Percentiles rank a stretch among this genome's conserved stretches.
Evolutionary conservation across 2,113 vertebrate species (phyloP).

Genomic region (Canis aureus): DNA sequence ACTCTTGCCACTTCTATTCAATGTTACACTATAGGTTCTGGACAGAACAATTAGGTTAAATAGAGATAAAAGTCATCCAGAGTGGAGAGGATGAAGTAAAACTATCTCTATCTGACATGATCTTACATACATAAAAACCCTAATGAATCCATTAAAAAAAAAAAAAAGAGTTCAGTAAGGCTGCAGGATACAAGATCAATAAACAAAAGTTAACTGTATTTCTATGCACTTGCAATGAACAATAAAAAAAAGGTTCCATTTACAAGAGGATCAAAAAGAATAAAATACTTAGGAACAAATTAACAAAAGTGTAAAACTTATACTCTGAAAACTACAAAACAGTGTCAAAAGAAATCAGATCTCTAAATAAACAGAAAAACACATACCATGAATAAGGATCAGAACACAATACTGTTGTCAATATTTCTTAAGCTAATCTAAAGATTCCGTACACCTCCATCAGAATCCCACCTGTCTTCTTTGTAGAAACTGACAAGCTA

Average conservation of each 20-base stretch:
- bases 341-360: neutral
- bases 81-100: neutral
- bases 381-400: neutral
- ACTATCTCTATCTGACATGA: neutral
- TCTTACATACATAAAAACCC: neutral
- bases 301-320: neutral
- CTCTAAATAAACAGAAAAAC: slow-evolving; percentile 17
- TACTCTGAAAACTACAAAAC: neutral
- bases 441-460: neutral
- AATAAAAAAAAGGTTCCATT: slow-evolving; percentile 26
- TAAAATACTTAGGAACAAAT: neutral
- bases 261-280: neutral
- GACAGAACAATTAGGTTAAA: neutral
- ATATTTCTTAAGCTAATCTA: neutral
- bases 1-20: neutral
- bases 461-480: neutral
- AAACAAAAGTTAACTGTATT: neutral
- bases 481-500: slow-evolving; percentile 7
- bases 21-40: neutral
- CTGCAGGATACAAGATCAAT: slow-evolving; percentile 1
- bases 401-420: neutral
- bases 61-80: neutral
- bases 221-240: neutral
- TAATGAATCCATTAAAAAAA: neutral
- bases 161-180: neutral